phyloP scores from a whole-genome alignment of 2,113 vertebrate species.

The Lophura nycthemera region DNA sequence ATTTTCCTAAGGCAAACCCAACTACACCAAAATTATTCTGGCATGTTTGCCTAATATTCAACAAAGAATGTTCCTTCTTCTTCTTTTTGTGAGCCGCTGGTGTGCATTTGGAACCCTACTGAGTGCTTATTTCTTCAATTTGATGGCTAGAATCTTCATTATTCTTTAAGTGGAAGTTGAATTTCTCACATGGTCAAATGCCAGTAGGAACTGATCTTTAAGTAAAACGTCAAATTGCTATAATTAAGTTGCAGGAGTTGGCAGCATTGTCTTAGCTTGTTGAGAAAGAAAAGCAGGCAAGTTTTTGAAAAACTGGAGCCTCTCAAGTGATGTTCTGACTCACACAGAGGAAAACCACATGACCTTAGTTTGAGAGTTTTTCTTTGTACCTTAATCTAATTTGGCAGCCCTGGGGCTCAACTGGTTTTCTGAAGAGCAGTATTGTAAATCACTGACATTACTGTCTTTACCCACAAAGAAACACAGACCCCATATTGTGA shows the following conservation, averaged over 20 bases:
- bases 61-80: background rate
- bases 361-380: background rate
- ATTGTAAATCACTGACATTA: background rate
- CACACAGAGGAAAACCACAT: background rate
- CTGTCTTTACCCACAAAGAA: background rate
- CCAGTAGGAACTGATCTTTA: background rate
- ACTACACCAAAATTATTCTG: background rate
- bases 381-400: background rate
- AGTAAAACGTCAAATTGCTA: background rate
- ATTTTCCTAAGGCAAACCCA: constrained; percentile 7
- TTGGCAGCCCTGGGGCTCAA: background rate
- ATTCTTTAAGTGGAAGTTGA: background rate
- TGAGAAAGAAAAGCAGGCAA: background rate
- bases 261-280: background rate
- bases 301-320: constrained; percentile 6
- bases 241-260: background rate
- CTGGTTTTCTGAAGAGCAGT: background rate
- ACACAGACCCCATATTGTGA: background rate
- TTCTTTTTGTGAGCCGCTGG: background rate
- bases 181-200: background rate
- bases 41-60: background rate
- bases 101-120: background rate
- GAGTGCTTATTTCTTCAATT: background rate
- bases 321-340: background rate
- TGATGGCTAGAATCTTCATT: background rate